Conservation (phyloP, 1,140 invertebrate species). For the Aphaenogaster ashmeadi region DNA sequence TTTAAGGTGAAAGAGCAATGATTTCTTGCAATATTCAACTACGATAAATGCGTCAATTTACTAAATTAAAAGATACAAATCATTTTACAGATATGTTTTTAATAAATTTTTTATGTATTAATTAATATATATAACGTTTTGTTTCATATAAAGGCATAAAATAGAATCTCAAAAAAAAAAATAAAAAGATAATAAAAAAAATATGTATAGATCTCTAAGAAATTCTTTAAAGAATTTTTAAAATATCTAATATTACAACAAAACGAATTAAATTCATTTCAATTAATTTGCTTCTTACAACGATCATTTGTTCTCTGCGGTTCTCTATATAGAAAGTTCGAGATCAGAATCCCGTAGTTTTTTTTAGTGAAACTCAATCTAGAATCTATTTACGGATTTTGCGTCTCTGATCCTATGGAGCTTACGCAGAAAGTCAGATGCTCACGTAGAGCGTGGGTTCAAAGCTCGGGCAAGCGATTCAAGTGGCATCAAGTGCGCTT, state of each 20-base stretch:
- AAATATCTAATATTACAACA: neutral
- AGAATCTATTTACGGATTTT: constrained; percentile 38
- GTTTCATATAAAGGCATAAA: neutral
- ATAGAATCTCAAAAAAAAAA: neutral
- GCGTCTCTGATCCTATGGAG: neutral
- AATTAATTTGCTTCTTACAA: neutral
- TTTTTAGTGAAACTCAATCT: neutral
- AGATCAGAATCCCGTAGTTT: neutral
- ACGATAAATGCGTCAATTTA: neutral
- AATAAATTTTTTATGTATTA: constrained; percentile 7
- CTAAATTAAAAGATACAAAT: neutral
- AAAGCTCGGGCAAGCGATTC: constrained; percentile 81
- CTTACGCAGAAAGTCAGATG: constrained; percentile 49
- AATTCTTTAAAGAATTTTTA: neutral
- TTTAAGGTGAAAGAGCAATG: constrained; percentile 6
- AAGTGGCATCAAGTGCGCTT: constrained; percentile 82
- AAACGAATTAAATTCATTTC: neutral
- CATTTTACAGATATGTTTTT: neutral
- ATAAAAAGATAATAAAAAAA: too few relatives aligned
- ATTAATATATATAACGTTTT: constrained; percentile 19
- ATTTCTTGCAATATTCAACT: neutral
- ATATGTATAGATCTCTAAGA: neutral
- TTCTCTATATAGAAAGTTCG: neutral
- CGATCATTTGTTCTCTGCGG: neutral
- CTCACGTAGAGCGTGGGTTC: constrained; percentile 73